These are phyloP conservation scores for Pseudorhiza aurosa DNA, from an alignment of 30 jellyfish, hydroid and myxozoan genomes.

Conservation along the genomic window DNA sequence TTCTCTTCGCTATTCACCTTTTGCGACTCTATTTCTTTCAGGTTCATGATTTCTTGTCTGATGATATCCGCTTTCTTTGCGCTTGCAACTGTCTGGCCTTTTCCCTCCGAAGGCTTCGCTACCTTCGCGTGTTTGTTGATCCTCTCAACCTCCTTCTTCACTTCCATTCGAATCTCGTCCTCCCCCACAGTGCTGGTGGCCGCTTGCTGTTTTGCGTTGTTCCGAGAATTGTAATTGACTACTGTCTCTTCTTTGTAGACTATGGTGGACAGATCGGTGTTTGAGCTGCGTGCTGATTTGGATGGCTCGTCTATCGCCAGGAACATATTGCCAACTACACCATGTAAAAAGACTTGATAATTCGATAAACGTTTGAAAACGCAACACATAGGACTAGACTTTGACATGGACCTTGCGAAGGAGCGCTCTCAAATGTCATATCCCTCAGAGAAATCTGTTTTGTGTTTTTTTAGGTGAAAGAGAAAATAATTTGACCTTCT, in stretches of 20 bases:
- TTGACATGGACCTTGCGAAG: no score
- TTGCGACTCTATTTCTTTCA: constrained; percentile 59
- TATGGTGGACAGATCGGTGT: constrained; percentile 33
- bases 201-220: constrained; percentile 20
- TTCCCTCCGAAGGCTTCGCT: constrained; percentile 52
- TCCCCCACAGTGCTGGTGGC: constrained; percentile 23
- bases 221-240: neutral
- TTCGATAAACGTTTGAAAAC: neutral
- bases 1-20: constrained; percentile 14
- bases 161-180: constrained; percentile 57
- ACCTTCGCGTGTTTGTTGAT: constrained; percentile 67
- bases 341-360: neutral
- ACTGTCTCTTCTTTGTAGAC: constrained; percentile 50
- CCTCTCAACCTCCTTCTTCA: constrained; percentile 52
- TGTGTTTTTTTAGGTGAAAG: no score
- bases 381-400: no score
- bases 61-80: constrained; percentile 59
- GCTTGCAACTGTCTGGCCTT: constrained; percentile 33
- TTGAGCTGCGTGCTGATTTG: constrained; percentile 8
- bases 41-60: constrained; percentile 42
- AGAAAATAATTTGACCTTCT: no score
- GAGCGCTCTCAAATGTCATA: no score
- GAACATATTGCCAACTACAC: constrained; percentile 69
- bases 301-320: constrained; percentile 64
- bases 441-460: no score